Conservation (phyloP, 2,797 vertebrate species). For the Typhlichthys subterraneus region DNA sequence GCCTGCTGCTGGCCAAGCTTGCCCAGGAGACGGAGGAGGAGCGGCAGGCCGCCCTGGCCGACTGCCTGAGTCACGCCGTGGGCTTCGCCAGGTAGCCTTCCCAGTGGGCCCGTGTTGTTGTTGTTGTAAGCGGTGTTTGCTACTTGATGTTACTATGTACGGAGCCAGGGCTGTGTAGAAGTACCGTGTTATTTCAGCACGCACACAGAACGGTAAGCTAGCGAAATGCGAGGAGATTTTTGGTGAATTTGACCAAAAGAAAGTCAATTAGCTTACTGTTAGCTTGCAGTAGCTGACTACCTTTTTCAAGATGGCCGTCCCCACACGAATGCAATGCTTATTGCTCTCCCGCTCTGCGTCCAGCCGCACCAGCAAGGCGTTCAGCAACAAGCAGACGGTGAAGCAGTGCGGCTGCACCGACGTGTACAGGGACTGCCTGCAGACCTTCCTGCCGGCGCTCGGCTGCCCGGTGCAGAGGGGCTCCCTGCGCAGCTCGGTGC, state of each 20-base stretch:
- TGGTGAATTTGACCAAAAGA: no score
- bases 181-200: no score
- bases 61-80: conserved; percentile 94
- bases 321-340: not conserved
- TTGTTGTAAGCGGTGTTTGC: no score
- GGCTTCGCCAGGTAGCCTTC: conserved; percentile 89
- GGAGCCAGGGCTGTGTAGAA: no score
- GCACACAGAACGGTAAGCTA: no score
- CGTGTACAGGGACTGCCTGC: conserved; percentile 94
- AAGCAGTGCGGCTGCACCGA: conserved; percentile 95
- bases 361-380: conserved; percentile 98
- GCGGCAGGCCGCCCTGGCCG: conserved; percentile 85
- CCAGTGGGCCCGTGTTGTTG: not conserved
- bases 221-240: no score
- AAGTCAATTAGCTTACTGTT: no score
- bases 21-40: conserved; percentile 88
- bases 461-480: conserved; percentile 93
- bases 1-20: conserved; percentile 89
- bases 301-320: not conserved
- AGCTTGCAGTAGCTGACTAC: no score
- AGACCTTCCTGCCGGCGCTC: conserved; percentile 92
- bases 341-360: not conserved
- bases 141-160: no score
- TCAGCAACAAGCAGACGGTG: conserved; percentile 99
- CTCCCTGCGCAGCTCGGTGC: conserved; percentile 87